phyloP scores from a whole-genome alignment of 2,797 vertebrate species.

The Diglossa cyanea region DNA sequence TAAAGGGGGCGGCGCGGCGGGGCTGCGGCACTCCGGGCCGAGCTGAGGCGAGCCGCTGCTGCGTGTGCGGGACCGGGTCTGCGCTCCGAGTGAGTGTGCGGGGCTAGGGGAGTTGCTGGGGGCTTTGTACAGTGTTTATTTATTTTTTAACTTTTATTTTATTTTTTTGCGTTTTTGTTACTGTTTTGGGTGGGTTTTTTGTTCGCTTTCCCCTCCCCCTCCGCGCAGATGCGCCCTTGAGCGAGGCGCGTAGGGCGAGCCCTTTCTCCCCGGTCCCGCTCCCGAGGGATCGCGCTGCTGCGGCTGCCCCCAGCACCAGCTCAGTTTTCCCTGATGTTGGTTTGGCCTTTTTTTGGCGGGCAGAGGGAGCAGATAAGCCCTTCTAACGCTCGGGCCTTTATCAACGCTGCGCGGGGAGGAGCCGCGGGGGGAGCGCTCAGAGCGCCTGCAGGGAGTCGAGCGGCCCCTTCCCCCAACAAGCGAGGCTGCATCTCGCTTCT shows the following conservation, averaged over 20 bases:
- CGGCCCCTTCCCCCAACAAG: background rate
- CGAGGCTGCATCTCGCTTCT: background rate
- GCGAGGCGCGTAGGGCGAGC: background rate
- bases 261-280: background rate
- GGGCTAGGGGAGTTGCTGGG: accelerated
- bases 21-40: background rate
- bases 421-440: background rate
- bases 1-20: conserved; percentile 7
- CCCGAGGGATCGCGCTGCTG: background rate
- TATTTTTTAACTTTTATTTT: accelerated
- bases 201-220: background rate
- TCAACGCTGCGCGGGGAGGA: background rate
- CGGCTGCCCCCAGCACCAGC: background rate
- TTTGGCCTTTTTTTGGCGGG: background rate
- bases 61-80: accelerated
- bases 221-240: background rate
- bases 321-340: accelerated
- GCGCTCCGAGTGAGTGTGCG: background rate
- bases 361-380: background rate
- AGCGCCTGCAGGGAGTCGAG: background rate
- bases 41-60: accelerated
- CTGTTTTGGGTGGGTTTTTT: background rate
- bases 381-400: background rate
- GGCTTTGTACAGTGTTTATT: background rate
- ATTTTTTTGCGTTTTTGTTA: background rate